Evolutionary conservation across 2,888 invertebrate species (phyloP).

Genomic region (Stratiomys singularior): DNA sequence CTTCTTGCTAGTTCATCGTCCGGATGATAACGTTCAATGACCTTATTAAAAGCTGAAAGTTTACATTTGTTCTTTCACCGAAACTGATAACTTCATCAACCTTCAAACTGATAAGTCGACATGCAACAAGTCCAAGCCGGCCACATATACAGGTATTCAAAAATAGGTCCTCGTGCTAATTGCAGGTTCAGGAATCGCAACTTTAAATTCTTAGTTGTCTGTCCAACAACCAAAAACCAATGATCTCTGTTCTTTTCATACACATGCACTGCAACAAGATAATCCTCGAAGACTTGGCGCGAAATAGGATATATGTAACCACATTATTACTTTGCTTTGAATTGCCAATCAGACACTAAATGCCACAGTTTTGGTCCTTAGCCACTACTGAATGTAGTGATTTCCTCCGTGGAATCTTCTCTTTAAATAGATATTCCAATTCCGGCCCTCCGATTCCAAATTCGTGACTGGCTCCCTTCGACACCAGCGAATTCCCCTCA

Average conservation of each 20-base stretch:
- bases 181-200: too few relatives aligned
- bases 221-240: background rate
- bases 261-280: background rate
- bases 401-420: background rate
- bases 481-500: too few relatives aligned
- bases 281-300: background rate
- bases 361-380: too few relatives aligned
- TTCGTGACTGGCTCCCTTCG: slow-evolving; percentile 56
- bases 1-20: too few relatives aligned
- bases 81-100: too few relatives aligned
- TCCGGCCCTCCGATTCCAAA: slow-evolving; percentile 3
- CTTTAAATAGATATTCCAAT: background rate
- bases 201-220: background rate
- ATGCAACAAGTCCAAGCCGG: too few relatives aligned
- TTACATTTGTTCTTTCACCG: too few relatives aligned
- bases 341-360: background rate
- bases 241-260: background rate
- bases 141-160: too few relatives aligned
- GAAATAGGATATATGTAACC: background rate
- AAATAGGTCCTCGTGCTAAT: too few relatives aligned
- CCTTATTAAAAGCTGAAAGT: too few relatives aligned
- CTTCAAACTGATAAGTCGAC: too few relatives aligned
- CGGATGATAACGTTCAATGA: too few relatives aligned
- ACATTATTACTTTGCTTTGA: background rate
- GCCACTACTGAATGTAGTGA: background rate